Evolutionary conservation across 2,113 vertebrate species (phyloP), one percentile per base, ranked within the genome.

Genomic region (Rynchops niger): DNA sequence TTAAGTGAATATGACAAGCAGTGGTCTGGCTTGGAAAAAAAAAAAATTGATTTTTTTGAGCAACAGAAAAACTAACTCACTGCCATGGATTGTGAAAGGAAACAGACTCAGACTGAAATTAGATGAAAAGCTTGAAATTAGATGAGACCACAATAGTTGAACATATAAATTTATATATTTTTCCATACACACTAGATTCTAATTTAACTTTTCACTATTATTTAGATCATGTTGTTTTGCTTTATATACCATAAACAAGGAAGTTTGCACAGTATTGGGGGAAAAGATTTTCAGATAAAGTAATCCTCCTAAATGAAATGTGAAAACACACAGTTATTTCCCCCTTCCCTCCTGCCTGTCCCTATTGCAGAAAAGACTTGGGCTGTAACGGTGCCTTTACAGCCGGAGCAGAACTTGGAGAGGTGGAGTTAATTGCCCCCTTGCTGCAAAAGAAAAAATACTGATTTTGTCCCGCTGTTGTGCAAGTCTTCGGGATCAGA

Each of bases 91-190:
- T 93, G 45, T 88, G 82, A 90, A 77, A 93, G 29, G 53, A 97
- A 96, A 77, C 86, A 95, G 84, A 69, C 63, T 92, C 91, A 70
- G 90, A 72, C 70, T 72, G 65, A 96, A 97, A 97, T 96, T 87
- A 96, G 93, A 97, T 76, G 66, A 95, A 91, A 97, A 95, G 19
- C 88, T 80, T 92, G 65, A 95, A 95, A 96, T 94, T 91, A 94
- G 94, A 95, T 95, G 89, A 95, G 70, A 85, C 22, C 17, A 34
- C 49, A 91, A 11, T 53, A 87, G 70, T 56, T 0, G 3, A 62
- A 25, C 21, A 27, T 71, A 82, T 25, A 55, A 72, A 76, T 93
- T 85, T 77, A 58, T 78, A 12, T 82, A 73, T 90, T 93, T 97
- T 12, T 50, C 93, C 58, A 86, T 89, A 76, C 11, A 55, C 66